Base-by-base conservation (phyloP, 2,888 invertebrate genomes). In the Tetragnatha montana region DNA sequence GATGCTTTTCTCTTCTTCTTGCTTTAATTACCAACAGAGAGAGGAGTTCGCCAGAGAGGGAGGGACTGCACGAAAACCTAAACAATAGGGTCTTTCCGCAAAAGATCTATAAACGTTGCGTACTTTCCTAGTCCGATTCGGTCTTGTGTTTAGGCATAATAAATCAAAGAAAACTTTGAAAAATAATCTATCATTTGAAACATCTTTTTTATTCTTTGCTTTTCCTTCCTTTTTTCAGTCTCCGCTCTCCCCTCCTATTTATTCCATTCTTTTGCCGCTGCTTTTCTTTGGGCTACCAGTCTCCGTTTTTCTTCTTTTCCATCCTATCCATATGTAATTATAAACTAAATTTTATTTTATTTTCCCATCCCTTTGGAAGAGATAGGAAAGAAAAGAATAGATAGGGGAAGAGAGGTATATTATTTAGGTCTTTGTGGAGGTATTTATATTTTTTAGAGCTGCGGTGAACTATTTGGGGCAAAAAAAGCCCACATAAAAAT, bases 81-180 rank as follows among this genome's bases (percentile, higher is more conserved):
- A 90, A 90, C 90, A 90, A 90, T 90, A 90, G 90, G 76, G 75
- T 79, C 86, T 80, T 90, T 90, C 87, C 90, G 87, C 80, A 89
- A 90, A 87, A 87, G 87, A 90, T 90, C 90, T 79, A 90, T 90
- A 90, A 90, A 79, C 87, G 74, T 78, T 51, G 80, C 35, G 78
- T 80, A 70, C 60, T 78, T 85, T 73, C 75, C 89, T 71, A 78
- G 84, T 88, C 75, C 81, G 89, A 88, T 89, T 89, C 76, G 76
- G 81, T 82, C 90, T 90, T 90, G 82, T 87, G 79, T 90, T 90
- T 87, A 80, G 87, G 82, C 82, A 87, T 85, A 90, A 90, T 90
- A 90, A 90, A 90, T 90, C 90, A 90, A 90, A 90, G 90, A 90
- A 90, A 90, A 90, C 87, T 90, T 90, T 90, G 82, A 79, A 90